Conservation (phyloP, 2,113 vertebrate species). For the Xiphias gladius region DNA sequence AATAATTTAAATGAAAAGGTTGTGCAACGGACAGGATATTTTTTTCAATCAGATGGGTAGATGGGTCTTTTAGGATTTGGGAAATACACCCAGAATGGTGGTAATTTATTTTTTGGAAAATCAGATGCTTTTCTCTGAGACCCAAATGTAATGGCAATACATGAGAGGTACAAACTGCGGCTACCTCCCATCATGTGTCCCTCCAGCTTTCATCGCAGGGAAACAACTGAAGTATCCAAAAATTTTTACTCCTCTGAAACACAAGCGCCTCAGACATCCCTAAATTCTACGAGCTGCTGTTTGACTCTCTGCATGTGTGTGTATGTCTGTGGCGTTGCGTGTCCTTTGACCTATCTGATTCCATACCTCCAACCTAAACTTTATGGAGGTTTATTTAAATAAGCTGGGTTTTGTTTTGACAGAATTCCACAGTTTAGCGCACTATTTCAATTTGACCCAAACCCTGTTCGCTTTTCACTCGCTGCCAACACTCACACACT, state of each 20-base stretch:
- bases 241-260: constrained; percentile 13
- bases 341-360: constrained; percentile 54
- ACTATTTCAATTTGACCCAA: constrained; percentile 69
- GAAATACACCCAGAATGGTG: constrained; percentile 23
- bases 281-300: constrained; percentile 32
- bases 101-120: constrained; percentile 35
- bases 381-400: constrained; percentile 76
- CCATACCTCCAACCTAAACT: constrained; percentile 50
- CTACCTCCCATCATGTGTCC: constrained; percentile 22
- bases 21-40: background rate
- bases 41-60: background rate
- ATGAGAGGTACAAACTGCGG: background rate
- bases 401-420: constrained; percentile 75
- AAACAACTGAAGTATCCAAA: constrained; percentile 40
- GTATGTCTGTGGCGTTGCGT: background rate
- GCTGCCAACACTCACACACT: constrained; percentile 74
- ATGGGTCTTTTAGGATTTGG: constrained; percentile 3
- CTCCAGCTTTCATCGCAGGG: constrained; percentile 20
- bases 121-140: constrained; percentile 19
- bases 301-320: constrained; percentile 37
- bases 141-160: constrained; percentile 22
- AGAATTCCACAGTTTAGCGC: constrained; percentile 75
- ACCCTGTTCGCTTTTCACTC: constrained; percentile 56
- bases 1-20: no score
- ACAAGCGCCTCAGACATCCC: constrained; percentile 20